Conservation (phyloP, 2,113 vertebrate genomes). For the Glaucomys volans region DNA sequence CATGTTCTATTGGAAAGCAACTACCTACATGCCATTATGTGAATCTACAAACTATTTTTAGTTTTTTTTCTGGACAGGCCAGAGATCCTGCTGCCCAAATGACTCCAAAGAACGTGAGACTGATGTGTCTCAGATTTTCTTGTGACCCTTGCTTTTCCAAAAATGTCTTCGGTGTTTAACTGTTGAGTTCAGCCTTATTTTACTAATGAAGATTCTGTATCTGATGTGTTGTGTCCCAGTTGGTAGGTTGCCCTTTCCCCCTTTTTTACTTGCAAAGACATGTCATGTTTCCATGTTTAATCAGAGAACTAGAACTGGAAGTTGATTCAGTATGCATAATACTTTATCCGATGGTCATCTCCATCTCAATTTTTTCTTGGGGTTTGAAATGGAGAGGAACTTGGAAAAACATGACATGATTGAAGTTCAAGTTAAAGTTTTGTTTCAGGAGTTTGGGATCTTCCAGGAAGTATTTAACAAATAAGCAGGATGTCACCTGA, state of each 20-base stretch:
- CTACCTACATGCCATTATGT: slow-evolving; percentile 42
- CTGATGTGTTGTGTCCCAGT: background rate
- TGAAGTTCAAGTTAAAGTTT: background rate
- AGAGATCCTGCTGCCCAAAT: background rate
- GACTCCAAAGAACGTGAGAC: slow-evolving; percentile 26
- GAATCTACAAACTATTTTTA: slow-evolving; percentile 73
- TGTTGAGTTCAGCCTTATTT: background rate
- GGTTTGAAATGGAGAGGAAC: background rate
- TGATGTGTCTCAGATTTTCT: slow-evolving; percentile 51
- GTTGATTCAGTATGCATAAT: background rate
- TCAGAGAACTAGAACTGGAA: background rate
- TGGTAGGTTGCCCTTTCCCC: background rate
- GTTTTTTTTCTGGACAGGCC: slow-evolving; percentile 48
- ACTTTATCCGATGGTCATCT: background rate
- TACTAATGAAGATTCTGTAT: background rate
- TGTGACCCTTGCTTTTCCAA: slow-evolving; percentile 33
- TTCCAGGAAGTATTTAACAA: background rate
- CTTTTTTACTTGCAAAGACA: background rate
- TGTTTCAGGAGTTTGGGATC: slow-evolving; percentile 11
- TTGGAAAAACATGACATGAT: background rate
- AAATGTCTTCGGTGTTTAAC: background rate
- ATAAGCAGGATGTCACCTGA: slow-evolving; percentile 20
- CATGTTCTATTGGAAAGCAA: slow-evolving; percentile 24
- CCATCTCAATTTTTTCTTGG: background rate
- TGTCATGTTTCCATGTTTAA: background rate